phyloP scores from a whole-genome alignment of 2,888 invertebrate species.

The Eurytoma californica region DNA sequence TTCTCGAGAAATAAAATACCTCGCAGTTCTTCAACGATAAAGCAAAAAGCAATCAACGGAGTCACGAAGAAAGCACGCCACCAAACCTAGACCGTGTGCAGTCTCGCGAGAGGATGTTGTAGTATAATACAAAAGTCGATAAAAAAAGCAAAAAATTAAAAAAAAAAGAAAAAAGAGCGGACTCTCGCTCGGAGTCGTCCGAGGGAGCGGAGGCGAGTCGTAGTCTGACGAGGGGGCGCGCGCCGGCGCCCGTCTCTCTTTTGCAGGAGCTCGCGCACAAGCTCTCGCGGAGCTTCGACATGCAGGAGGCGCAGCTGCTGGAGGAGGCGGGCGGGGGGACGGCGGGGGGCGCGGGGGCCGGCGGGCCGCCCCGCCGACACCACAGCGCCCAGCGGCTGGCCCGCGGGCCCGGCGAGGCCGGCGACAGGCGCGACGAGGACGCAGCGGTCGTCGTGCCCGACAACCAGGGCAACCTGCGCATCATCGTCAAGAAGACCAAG shows the following conservation, averaged over 20 bases:
- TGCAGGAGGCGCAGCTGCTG: slow-evolving; percentile 81
- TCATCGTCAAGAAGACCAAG: slow-evolving; percentile 94
- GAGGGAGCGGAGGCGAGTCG: background rate
- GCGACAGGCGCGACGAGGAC: slow-evolving; percentile 79
- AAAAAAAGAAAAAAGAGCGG: background rate
- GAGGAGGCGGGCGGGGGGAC: slow-evolving; percentile 69
- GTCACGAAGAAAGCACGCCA: slow-evolving; percentile 17
- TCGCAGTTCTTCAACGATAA: background rate
- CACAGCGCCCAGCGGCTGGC: slow-evolving; percentile 71
- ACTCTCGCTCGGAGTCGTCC: background rate
- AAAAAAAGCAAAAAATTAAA: background rate
- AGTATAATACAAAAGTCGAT: slow-evolving; percentile 3
- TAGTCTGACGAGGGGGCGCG: slow-evolving; percentile 19
- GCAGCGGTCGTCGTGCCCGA: slow-evolving; percentile 87
- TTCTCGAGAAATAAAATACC: background rate
- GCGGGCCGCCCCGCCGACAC: slow-evolving; percentile 70
- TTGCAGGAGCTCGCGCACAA: slow-evolving; percentile 90
- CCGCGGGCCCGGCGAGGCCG: slow-evolving; percentile 62
- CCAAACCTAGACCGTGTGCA: slow-evolving; percentile 25
- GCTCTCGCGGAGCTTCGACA: slow-evolving; percentile 90
- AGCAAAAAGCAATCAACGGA: background rate
- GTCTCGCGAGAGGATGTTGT: slow-evolving; percentile 12
- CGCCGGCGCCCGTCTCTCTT: slow-evolving; percentile 27
- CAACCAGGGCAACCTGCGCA: slow-evolving; percentile 91
- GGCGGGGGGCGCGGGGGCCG: slow-evolving; percentile 64